phyloP scores from a whole-genome alignment of 2,888 invertebrate genomes.

The Incurvaria masculella region DNA sequence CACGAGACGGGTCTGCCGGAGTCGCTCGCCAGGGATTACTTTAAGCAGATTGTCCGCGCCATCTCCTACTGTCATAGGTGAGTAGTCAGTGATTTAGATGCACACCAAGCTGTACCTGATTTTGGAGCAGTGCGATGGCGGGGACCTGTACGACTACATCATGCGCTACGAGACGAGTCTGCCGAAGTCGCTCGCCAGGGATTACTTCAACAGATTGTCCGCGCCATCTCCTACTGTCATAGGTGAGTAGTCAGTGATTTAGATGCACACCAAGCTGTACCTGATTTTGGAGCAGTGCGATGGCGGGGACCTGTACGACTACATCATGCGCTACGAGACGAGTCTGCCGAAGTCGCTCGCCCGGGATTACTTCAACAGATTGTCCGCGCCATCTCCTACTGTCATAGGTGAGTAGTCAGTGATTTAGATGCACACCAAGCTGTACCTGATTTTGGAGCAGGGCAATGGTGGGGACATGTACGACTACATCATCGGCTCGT shows the following conservation, averaged over 20 bases:
- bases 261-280: constrained; percentile 97
- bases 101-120: constrained; percentile 96
- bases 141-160: constrained; percentile 98
- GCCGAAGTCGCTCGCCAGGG: constrained; percentile 76
- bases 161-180: constrained; percentile 93
- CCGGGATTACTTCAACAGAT: constrained; percentile 94
- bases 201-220: constrained; percentile 96
- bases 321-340: constrained; percentile 93
- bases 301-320: constrained; percentile 98
- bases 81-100: constrained; percentile 97
- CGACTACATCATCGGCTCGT: constrained; percentile 94
- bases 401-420: constrained; percentile 94
- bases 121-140: constrained; percentile 96
- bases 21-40: constrained; percentile 85
- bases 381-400: constrained; percentile 95
- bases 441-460: constrained; percentile 83
- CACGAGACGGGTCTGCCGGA: constrained; percentile 88
- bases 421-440: constrained; percentile 90
- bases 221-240: constrained; percentile 98
- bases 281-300: constrained; percentile 96
- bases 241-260: constrained; percentile 94
- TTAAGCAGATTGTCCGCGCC: constrained; percentile 95
- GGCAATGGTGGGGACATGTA: constrained; percentile 93
- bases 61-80: constrained; percentile 97
- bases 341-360: constrained; percentile 83